Percentiles rank a stretch among this genome's conserved stretches.
Evolutionary conservation across 92 coral and sea anemone genomes (phyloP).

Genomic region (Diadumene lineata): DNA sequence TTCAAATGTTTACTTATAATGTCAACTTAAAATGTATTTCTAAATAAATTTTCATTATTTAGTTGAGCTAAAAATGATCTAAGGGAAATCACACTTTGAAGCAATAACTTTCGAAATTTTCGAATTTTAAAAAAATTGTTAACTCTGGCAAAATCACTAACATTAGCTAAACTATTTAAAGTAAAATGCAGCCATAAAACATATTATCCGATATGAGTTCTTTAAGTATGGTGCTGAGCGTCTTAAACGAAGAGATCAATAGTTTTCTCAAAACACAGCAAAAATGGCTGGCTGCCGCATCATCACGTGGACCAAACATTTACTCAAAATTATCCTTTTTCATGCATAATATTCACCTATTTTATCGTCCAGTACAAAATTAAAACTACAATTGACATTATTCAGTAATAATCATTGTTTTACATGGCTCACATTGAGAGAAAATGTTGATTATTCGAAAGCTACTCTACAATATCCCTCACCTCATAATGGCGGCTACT

Average conservation of each 20-base stretch:
- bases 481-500: slow-evolving; percentile 99
- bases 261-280: neutral
- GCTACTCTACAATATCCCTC: slow-evolving; percentile 12
- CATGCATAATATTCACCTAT: neutral
- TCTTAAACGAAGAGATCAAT: neutral
- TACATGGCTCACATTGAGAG: neutral
- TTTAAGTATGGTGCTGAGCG: neutral
- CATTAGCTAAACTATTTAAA: no score
- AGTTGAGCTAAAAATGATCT: no score
- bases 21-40: no score
- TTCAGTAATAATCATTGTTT: neutral
- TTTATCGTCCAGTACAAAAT: neutral
- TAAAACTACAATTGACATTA: neutral
- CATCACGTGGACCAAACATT: slow-evolving; percentile 1
- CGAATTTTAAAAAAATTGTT: neutral
- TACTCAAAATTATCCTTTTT: neutral
- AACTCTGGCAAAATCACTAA: neutral
- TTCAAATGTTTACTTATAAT: no score
- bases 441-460: neutral
- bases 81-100: no score
- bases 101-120: no score
- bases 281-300: neutral
- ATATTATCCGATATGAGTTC: no score
- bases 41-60: no score
- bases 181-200: no score